Conservation (phyloP, 1,140 invertebrate species). For the Drosophila auraria region DNA sequence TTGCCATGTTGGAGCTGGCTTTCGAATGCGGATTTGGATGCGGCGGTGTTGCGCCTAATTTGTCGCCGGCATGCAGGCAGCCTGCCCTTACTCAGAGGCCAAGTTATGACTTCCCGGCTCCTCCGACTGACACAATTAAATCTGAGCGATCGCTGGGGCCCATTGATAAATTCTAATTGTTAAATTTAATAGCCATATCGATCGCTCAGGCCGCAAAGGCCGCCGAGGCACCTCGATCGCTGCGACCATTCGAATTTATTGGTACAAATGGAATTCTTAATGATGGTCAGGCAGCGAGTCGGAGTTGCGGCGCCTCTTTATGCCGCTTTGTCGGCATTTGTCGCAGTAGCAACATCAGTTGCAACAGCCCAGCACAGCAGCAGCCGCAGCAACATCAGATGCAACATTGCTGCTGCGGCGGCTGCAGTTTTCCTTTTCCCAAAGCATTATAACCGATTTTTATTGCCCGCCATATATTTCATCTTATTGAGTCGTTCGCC, state of each 20-base stretch:
- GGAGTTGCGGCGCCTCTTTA: constrained; percentile 63
- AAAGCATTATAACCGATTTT: constrained; percentile 84
- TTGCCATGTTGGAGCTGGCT: constrained; percentile 73
- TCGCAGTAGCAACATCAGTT: constrained; percentile 60
- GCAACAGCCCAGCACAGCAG: constrained; percentile 8
- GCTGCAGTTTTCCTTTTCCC: constrained; percentile 75
- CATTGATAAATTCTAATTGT: constrained; percentile 85
- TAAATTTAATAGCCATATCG: constrained; percentile 84
- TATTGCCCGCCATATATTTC: constrained; percentile 84
- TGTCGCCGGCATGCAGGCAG: constrained; percentile 60
- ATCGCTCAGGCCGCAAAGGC: constrained; percentile 56
- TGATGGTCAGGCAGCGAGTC: constrained; percentile 62
- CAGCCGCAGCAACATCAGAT: neutral
- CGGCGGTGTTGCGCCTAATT: constrained; percentile 57
- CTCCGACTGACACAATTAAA: constrained; percentile 73
- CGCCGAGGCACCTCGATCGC: constrained; percentile 24
- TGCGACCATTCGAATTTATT: constrained; percentile 77
- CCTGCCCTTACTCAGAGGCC: constrained; percentile 5
- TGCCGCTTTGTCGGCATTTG: constrained; percentile 76
- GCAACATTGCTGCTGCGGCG: constrained; percentile 13
- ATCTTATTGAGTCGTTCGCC: constrained; percentile 84
- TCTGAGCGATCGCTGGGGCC: constrained; percentile 33
- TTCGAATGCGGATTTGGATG: constrained; percentile 47
- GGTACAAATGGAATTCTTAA: constrained; percentile 83
- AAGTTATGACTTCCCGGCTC: constrained; percentile 78